Base-by-base conservation (phyloP, 2,113 vertebrate genomes). In the Albula glossodonta region DNA sequence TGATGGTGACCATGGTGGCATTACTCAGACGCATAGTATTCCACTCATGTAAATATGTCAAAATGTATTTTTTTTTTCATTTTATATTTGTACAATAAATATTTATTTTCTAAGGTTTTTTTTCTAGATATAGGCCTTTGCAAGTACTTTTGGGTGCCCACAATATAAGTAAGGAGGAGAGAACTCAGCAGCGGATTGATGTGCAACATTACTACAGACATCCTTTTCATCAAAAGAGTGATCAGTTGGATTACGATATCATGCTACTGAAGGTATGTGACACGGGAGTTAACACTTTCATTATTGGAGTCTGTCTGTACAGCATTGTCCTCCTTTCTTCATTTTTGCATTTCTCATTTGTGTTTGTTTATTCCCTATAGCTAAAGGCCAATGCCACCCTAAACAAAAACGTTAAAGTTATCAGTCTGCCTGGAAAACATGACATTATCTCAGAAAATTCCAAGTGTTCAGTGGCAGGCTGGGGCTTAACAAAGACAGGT, bases 91-190 rank as follows among this genome's bases (percentile, higher is more conserved):
- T 52, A 81, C 80, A 52, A 52, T n/a, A 4, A 19, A n/a, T 78
- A 41, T 3, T 41, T 3, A 78, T 31, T 13, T 15, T 6, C 49
- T 52, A n/a, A 7, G 9, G 9, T 83, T 49, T 22, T 19, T 84
- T 78, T 51, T 41, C 31, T 78, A 63, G 78, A 19, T 13, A 60
- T 12, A 60, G 4, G 9, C 80, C 57, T 25, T 50, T 48, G n/a
- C 78, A 87, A 78, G 90, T 89, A 15, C 82, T 91, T 51, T 63
- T 90, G 22, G 90, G 89, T 60, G 90, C 89, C 41, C 90, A 91
- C 56, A 87, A 89, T 77, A 66, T 90, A 77, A 87, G 5, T 0
- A 4, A 17, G 17, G 51, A 25, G 0, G 89, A 90, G 80, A 0
- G 1, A 0, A 78, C 82, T 2, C 90, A 86, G 82, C 90, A 91